A percentile compares a stretch with the other conserved stretches of the same genome.
phyloP scores from a whole-genome alignment of 1,140 invertebrate genomes.

The Odontomachus brunneus region DNA sequence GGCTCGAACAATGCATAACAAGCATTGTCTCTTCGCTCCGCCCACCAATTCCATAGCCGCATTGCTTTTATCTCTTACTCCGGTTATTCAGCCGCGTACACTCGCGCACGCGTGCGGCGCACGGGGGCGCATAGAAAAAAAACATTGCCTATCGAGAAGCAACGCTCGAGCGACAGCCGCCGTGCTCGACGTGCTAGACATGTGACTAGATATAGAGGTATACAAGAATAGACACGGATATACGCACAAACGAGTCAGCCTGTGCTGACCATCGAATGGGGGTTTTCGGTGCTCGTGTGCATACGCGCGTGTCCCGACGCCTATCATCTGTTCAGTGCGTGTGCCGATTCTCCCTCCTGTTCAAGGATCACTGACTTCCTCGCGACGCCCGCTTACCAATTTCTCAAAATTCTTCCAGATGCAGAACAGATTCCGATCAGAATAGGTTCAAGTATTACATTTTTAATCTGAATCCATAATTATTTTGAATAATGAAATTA shows the following conservation, averaged over 20 bases:
- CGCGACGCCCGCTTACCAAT: no score
- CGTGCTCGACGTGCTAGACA: not conserved
- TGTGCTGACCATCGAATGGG: no score
- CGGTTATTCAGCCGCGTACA: conserved; percentile 42
- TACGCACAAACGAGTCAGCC: not conserved
- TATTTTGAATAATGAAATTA: no score
- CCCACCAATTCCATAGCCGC: conserved; percentile 77
- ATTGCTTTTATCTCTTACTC: conserved; percentile 78
- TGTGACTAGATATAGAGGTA: not conserved
- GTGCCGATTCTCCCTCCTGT: no score
- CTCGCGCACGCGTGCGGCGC: conserved; percentile 28
- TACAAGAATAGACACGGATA: conserved; percentile 33
- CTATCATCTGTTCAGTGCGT: no score
- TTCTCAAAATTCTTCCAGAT: no score
- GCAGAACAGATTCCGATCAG: no score
- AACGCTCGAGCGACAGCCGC: conserved; percentile 11
- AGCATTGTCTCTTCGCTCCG: conserved; percentile 80
- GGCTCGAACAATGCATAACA: conserved; percentile 78
- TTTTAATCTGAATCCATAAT: no score
- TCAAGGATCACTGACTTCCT: no score
- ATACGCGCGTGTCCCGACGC: no score
- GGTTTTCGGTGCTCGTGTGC: no score
- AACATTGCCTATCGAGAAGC: conserved; percentile 39
- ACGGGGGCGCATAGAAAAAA: conserved; percentile 51
- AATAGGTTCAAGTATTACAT: no score